Percentiles rank a stretch among this genome's conserved stretches.
Conservation (phyloP, 2,888 invertebrate species). For the Hydraecia micacea region DNA sequence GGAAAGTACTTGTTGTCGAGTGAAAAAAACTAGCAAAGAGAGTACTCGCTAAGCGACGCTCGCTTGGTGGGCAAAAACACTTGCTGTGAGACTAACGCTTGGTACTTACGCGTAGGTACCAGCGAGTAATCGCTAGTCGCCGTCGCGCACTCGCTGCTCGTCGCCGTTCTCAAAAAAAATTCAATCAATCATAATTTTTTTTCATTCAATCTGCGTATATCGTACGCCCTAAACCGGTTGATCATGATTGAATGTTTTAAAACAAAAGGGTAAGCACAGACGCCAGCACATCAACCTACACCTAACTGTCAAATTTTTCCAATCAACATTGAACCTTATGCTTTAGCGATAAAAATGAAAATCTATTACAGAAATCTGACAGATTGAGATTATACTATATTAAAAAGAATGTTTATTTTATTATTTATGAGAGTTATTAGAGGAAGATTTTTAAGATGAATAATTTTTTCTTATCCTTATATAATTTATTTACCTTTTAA, state of each 20-base stretch:
- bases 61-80: background rate
- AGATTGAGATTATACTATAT: constrained; percentile 85
- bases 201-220: background rate
- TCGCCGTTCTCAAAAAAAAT: too few relatives aligned
- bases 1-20: background rate
- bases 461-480: constrained; percentile 88
- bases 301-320: too few relatives aligned
- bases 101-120: background rate
- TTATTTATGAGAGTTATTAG: constrained; percentile 88
- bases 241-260: background rate
- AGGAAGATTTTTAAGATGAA: constrained; percentile 89
- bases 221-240: too few relatives aligned
- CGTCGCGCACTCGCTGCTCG: background rate
- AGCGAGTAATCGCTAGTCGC: background rate
- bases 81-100: background rate
- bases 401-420: constrained; percentile 87
- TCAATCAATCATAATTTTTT: too few relatives aligned
- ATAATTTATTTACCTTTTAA: constrained; percentile 88
- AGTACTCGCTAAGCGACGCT: too few relatives aligned
- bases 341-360: too few relatives aligned
- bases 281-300: too few relatives aligned
- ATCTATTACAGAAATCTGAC: too few relatives aligned
- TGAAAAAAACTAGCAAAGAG: background rate
- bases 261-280: background rate
- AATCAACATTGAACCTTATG: too few relatives aligned